phyloP scores from a whole-genome alignment of 2,113 vertebrate genomes.

The Galbula dea region DNA sequence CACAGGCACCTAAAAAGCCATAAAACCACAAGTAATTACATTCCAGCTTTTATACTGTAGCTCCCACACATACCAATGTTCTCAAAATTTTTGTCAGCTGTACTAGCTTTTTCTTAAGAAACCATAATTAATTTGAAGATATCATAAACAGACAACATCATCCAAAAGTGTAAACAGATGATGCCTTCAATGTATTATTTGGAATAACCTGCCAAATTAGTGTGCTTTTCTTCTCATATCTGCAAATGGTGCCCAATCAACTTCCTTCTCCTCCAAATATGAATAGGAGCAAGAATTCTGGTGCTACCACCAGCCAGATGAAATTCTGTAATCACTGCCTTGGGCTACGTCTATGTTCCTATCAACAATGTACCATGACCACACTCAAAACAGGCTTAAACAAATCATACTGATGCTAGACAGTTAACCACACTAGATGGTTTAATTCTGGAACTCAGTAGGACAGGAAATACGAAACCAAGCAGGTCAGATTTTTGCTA shows the following conservation, averaged over 20 bases:
- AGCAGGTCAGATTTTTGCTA: background rate
- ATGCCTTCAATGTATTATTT: background rate
- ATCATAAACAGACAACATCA: background rate
- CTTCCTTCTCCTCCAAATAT: background rate
- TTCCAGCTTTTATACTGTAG: background rate
- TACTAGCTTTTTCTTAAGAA: background rate
- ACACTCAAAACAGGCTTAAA: background rate
- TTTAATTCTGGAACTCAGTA: background rate
- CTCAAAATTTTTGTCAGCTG: background rate
- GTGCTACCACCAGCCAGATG: background rate
- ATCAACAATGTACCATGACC: background rate
- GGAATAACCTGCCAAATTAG: background rate
- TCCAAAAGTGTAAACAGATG: background rate
- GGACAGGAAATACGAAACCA: background rate
- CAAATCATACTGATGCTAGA: background rate
- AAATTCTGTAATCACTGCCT: background rate
- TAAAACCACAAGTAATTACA: conserved; percentile 29
- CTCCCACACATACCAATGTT: background rate
- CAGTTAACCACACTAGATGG: fast-evolving
- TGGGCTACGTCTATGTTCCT: background rate
- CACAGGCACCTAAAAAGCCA: conserved; percentile 86
- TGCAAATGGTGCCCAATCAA: background rate
- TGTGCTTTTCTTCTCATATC: background rate
- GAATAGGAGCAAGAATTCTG: background rate
- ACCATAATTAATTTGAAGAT: background rate